Evolutionary conservation across 92 coral and sea anemone species (phyloP), one percentile per base, ranked within the genome.

Genomic region (Muricea muricata): DNA sequence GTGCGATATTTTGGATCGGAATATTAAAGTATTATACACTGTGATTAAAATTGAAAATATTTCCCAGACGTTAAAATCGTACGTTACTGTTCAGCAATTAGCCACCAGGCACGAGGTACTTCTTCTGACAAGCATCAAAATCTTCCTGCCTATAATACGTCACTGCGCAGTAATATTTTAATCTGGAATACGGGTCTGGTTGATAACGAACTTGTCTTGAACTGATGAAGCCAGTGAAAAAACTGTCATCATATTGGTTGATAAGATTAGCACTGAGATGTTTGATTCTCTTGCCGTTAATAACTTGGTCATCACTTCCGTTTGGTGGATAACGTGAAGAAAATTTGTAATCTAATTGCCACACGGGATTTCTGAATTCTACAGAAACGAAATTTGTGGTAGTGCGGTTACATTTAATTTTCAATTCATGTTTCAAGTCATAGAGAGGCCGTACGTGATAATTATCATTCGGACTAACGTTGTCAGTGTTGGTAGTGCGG

Each of bases 81-180:
- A n/a, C n/a, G n/a, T n/a, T n/a, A n/a, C n/a, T n/a, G n/a, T n/a
- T n/a, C n/a, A n/a, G n/a, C n/a, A 37, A 61, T 84, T 69, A 94
- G 17, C 98, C 98, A 61, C 97, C 98, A 4, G 95, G 93, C 6
- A 95, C 94, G 23, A 54, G 76, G 87, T 83, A 93, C 58, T 80
- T 78, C 30, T 81, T 54, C 6, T 58, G 17, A 35, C 98, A 95
- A 12, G 56, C 74, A 37, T 93, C 54, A 67, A 87, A 95, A 24
- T 88, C 94, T 4, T 77, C 75, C 18, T 73, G 74, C 30, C 73
- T 50, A 6, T 87, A 93, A 67, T 86, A 74, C 50, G 93, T 82
- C 93, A 95, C 94, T 1, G 92, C 88, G 74, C 98, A 95, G 85
- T 93, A 95, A 25, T 91, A 88, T 0, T 29, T 55, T 63, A 95